Conservation (phyloP, 2,797 vertebrate genomes). For the Echiichthys vipera region DNA sequence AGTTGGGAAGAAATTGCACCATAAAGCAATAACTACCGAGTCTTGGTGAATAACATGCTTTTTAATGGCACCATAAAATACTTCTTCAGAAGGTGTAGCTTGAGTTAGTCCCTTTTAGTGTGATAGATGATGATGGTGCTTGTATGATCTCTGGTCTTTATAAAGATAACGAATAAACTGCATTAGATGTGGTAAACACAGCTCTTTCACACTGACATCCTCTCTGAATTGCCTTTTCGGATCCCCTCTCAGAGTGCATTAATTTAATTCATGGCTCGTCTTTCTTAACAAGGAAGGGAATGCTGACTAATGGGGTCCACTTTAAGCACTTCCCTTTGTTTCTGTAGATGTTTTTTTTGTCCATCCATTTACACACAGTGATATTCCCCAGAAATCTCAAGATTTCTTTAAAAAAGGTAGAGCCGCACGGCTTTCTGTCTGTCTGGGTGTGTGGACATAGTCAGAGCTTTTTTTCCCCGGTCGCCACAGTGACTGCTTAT, state of each 20-base stretch:
- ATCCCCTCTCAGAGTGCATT: conserved; percentile 30
- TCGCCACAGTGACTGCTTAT: conserved; percentile 62
- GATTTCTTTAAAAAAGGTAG: conserved; percentile 41
- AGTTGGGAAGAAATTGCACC: conserved; percentile 28
- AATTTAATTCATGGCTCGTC: conserved; percentile 63
- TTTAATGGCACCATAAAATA: conserved; percentile 22
- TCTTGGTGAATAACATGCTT: conserved; percentile 19
- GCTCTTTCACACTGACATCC: conserved; percentile 19
- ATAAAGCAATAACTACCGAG: conserved; percentile 47
- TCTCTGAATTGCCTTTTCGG: not conserved
- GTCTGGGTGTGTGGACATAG: conserved; percentile 18
- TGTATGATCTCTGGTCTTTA: conserved; percentile 26
- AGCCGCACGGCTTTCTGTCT: conserved; percentile 23
- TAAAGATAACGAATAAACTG: conserved; percentile 21
- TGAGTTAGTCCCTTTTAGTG: conserved; percentile 40
- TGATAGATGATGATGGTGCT: conserved; percentile 23
- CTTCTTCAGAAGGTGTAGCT: conserved; percentile 38
- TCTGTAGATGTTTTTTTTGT: conserved; percentile 51
- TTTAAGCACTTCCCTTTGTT: conserved; percentile 60
- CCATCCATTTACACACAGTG: conserved; percentile 33
- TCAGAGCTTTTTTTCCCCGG: conserved; percentile 30
- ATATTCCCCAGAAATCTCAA: conserved; percentile 50
- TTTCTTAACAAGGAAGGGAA: conserved; percentile 51
- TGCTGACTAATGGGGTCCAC: conserved; percentile 61
- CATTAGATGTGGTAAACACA: conserved; percentile 34